These are phyloP conservation scores for Erethizon dorsatum DNA, from an alignment of 2,797 vertebrate genomes.

Conservation along the genomic window DNA sequence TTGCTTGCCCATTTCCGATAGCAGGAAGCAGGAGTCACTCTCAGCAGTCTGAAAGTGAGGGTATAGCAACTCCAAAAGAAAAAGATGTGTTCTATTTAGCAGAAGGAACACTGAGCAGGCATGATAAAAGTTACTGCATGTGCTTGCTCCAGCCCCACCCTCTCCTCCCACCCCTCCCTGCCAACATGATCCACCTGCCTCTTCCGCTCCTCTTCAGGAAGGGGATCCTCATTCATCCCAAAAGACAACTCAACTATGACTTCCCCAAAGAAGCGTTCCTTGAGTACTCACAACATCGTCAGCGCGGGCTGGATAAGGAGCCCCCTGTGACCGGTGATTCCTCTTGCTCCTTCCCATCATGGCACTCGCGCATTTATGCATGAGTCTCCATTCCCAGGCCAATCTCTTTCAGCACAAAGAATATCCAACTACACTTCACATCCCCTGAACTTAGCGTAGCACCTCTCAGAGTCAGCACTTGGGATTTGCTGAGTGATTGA, in stretches of 20 bases:
- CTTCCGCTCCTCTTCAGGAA: neutral
- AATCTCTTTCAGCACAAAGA: neutral
- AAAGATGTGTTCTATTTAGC: neutral
- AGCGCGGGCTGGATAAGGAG: neutral
- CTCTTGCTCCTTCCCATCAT: neutral
- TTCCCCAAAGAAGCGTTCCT: neutral
- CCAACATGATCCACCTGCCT: neutral
- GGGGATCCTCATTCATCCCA: neutral
- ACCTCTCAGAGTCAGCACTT: neutral
- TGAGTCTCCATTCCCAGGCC: neutral
- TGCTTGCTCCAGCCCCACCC: accelerated
- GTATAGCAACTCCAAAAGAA: neutral
- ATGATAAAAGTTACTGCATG: neutral
- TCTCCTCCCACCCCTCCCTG: neutral
- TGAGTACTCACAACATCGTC: neutral
- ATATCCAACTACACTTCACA: neutral
- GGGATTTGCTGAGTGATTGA: neutral
- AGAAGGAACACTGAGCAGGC: neutral
- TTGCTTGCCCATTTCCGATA: neutral
- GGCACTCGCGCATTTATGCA: neutral
- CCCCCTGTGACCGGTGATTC: neutral
- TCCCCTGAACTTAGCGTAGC: neutral
- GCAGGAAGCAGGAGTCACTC: neutral
- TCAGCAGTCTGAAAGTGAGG: neutral
- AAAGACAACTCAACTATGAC: neutral